Conservation (phyloP, 1,140 invertebrate genomes). For the Hylaeus volcanicus region DNA sequence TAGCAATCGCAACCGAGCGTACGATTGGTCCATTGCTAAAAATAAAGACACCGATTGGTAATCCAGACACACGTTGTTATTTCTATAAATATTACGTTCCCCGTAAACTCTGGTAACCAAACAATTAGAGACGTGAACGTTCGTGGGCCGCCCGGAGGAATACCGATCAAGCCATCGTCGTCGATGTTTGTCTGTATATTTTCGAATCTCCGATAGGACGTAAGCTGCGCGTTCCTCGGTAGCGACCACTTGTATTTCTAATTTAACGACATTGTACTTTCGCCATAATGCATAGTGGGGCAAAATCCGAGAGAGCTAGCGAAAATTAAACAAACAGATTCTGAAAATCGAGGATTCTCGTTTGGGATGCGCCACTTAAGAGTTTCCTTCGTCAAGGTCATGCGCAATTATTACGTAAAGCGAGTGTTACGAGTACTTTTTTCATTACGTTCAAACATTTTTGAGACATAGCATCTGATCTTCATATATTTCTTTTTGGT, state of each 20-base stretch:
- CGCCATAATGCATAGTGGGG: too few species aligned
- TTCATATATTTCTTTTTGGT: too few species aligned
- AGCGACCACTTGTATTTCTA: neutral
- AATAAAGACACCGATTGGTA: conserved; percentile 54
- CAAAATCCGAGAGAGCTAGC: too few species aligned
- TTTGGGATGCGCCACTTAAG: too few species aligned
- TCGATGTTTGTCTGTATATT: neutral
- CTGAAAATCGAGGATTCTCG: too few species aligned
- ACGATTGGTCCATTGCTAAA: conserved; percentile 55
- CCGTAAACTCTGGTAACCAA: conserved; percentile 30
- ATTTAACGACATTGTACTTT: neutral
- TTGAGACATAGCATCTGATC: too few species aligned
- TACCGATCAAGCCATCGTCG: too few species aligned
- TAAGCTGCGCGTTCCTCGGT: neutral
- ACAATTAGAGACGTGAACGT: conserved; percentile 19
- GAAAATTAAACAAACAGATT: too few species aligned
- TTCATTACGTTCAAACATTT: neutral
- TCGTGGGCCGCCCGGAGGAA: neutral
- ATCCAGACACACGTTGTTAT: conserved; percentile 35
- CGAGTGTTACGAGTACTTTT: too few species aligned
- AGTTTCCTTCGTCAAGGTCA: too few species aligned
- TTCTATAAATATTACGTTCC: conserved; percentile 45
- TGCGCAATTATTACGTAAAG: too few species aligned
- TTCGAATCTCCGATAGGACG: neutral
- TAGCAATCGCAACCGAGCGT: conserved; percentile 20